Percentiles rank a stretch among this genome's conserved stretches.
Evolutionary conservation across 2,888 invertebrate genomes (phyloP).

Genomic region (Notodonta dromedarius): DNA sequence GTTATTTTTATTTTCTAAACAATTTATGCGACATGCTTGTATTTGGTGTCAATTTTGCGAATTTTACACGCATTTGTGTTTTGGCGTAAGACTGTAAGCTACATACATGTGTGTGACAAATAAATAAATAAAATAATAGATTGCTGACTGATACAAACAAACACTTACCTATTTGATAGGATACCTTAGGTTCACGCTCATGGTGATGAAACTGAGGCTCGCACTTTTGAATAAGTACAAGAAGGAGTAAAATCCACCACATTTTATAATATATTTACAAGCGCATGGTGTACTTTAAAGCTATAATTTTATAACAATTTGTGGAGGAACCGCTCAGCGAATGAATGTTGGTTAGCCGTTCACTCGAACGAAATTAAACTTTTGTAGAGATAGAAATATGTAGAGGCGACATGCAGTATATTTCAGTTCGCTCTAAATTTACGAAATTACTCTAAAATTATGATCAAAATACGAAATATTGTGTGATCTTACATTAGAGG

Average conservation of each 20-base stretch:
- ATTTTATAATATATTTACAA: constrained; percentile 16
- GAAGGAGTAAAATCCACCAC: constrained; percentile 43
- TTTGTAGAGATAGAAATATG: constrained; percentile 29
- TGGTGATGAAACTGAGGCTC: constrained; percentile 47
- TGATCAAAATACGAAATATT: too few species aligned
- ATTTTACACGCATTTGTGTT: too few species aligned
- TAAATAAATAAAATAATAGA: too few species aligned
- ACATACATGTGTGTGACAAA: too few species aligned
- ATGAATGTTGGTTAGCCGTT: constrained; percentile 46
- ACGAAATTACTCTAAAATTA: too few species aligned
- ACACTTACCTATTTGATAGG: constrained; percentile 66
- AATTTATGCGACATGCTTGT: too few species aligned
- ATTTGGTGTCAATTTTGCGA: too few species aligned
- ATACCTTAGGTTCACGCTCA: constrained; percentile 43
- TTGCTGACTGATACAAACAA: too few species aligned
- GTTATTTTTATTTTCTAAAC: too few species aligned
- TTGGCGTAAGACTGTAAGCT: too few species aligned
- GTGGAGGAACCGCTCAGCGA: constrained; percentile 37
- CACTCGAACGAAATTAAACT: constrained; percentile 53
- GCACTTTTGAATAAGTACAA: constrained; percentile 44
- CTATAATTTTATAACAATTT: constrained; percentile 18
- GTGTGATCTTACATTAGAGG: too few species aligned
- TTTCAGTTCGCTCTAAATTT: not conserved
- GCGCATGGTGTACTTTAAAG: constrained; percentile 16
- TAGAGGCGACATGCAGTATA: constrained; percentile 35